A percentile compares a stretch with the other conserved stretches of the same genome.
Conservation (phyloP, 2,113 vertebrate genomes). For the Hemibagrus wyckioides region DNA sequence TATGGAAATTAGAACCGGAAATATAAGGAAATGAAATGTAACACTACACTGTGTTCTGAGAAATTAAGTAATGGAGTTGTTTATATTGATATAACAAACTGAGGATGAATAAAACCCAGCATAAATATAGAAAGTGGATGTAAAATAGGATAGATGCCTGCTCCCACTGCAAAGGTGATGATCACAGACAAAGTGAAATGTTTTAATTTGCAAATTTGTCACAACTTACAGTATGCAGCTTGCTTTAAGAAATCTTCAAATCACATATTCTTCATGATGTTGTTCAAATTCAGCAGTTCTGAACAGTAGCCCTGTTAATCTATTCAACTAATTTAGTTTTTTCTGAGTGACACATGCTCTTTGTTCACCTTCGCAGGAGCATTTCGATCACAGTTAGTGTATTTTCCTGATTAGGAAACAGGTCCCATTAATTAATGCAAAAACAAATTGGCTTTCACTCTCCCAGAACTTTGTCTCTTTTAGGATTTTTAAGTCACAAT, state of each 20-base stretch:
- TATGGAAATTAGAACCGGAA: not conserved
- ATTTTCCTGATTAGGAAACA: not conserved
- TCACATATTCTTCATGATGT: not conserved
- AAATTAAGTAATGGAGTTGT: not conserved
- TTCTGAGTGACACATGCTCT: not conserved
- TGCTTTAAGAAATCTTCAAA: not conserved
- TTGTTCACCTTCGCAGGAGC: not conserved
- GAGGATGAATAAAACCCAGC: not conserved
- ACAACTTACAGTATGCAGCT: not conserved
- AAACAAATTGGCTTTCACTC: not conserved
- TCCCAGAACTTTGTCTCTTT: no score
- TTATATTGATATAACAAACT: not conserved
- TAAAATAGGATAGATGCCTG: not conserved
- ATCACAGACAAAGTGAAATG: not conserved
- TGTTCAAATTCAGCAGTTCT: not conserved
- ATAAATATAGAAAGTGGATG: not conserved
- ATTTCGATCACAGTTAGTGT: not conserved
- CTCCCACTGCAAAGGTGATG: not conserved
- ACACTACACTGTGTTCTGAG: not conserved
- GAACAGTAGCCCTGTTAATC: not conserved
- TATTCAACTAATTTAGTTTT: not conserved
- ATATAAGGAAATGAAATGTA: not conserved
- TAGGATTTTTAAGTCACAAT: no score
- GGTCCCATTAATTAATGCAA: not conserved
- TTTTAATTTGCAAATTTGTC: not conserved